Base-by-base conservation (phyloP, 1,140 invertebrate genomes). In the Drosophila busckii region DNA sequence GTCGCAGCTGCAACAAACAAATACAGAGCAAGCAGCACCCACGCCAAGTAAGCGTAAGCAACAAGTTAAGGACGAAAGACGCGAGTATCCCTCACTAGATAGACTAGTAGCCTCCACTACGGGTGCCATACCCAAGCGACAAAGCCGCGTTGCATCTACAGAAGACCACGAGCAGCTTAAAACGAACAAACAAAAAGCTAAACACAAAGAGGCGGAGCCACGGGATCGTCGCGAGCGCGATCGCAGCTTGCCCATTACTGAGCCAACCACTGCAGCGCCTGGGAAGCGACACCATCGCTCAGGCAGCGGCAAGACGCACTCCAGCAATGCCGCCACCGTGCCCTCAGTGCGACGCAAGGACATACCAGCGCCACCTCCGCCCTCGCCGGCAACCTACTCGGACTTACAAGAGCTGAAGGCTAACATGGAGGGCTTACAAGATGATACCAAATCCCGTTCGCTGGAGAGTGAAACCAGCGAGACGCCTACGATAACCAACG, bases 341-440 rank as follows among this genome's bases (percentile, higher is more conserved):
- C 17, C 63, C 6, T 70, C 13, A 6, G 26, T 35, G 1, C 65
- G 75, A 2, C 65, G 84, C 5, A 83, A 86, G 10, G 84, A 86
- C 16, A 67, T 84, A 31, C 84, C 84, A 0, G 84, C 80, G 1
- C 75, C 84, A 8, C 84, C 84, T 5, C 84, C 84, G 2, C 84
- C 84, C 0, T 86, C 84, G 6, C 84, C 84, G 0, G 84, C 84
- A 3, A 86, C 84, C 1, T 84, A 86, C 25, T 84, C 84, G 0
- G 84, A 86, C 29, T 34, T 86, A 9, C 84, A 86, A 23, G 84
- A 86, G 37, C 31, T 86, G 1, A 84, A 84, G 35, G 70, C 70
- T 1, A 86, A 86, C 22, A 80, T 86, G 69, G 71, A 84, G 23
- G 66, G 73, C 3, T 41, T 78, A 0, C 66, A 60, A 22, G 83